Base-by-base conservation (phyloP, 2,797 vertebrate genomes). In the Coregonus ussuriensis region DNA sequence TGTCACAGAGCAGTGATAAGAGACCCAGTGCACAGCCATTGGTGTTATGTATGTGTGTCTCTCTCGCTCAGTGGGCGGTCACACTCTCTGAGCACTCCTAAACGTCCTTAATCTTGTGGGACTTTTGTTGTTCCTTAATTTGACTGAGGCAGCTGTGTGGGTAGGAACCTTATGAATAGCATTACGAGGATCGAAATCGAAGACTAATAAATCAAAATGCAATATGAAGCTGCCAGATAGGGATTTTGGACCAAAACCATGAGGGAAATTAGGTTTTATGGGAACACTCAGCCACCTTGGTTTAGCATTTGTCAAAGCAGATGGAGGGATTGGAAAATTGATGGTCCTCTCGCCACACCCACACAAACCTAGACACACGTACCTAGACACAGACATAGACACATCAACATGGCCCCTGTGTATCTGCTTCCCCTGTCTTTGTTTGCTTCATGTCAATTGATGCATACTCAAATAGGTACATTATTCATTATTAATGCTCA, bases 401-500 rank as follows among this genome's bases (percentile, higher is more conserved):
- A 31, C 21, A 56, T 72, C 66, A 71, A 31, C 6, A 15, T 16
- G 4, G 31, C 66, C 16, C 15, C 66, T 69, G 0, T 83, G 80
- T 54, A 74, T 81, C 83, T 56, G 47, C 56, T 71, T 35, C 70
- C 66, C 78, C 65, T n/a, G 59, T 83, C 77, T 91, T 86, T 76
- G 80, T 85, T 82, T 86, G 82, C 77, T 21, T 83, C 79, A 68
- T 62, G 74, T 83, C 78, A 83, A 66, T 77, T 81, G 83, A 90
- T 85, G 87, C 81, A 87, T 78, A 85, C 79, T 75, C 87, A 90
- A 86, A 82, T 84, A 82, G 77, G 84, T 84, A 87, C 82, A 82
- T 83, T 75, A 86, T 90, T 90, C 77, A 92, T 90, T 87, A 91
- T 91, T 88, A 78, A 90, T 92, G 72, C 76, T 79, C 25, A 72